Evolutionary conservation across 2,113 vertebrate genomes (phyloP), one percentile per base, ranked within the genome.

Genomic region (Xyrauchen texanus): DNA sequence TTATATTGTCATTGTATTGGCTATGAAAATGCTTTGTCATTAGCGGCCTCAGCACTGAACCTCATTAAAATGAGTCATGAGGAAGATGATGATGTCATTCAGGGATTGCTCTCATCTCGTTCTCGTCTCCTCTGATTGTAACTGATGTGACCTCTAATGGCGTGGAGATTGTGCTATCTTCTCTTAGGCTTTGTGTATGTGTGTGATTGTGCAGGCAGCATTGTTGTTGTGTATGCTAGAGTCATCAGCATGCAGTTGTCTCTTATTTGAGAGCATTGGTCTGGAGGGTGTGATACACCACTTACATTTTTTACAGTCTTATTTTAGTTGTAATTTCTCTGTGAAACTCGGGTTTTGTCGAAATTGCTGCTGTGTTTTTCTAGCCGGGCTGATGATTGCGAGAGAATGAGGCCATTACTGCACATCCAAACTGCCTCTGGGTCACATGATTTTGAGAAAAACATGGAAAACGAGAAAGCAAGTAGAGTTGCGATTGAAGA

Each of bases 101-200:
- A 66, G 46, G 49, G 62, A 3, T 34, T 34, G 1, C 21, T 34
- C 21, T 34, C 21, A 49, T 83, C 60, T 70, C 21, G 9, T 76
- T 68, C 42, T 67, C 10, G 4, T 55, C 63, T 11, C 10, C 8
- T 53, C 53, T 78, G 73, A 74, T 65, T 21, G 68, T 85, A 77
- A 84, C 80, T 79, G 81, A 79, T 74, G 60, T 77, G 81, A 79
- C 78, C 79, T 61, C 53, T 52, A 72, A 76, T 62, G 78, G 76
- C 64, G 45, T 53, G 21, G 47, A 72, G 67, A 71, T 45, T 13
- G 44, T 61, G 44, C 61, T 64, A 55, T 64, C 62, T 42, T 2
- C 0, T 60, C 8, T 21, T 16, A 65, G 60, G 6, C 6, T 65
- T 51, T 72, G 68, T 78, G 52, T 67, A 57, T 73, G 46, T 55